A percentile compares a stretch with the other conserved stretches of the same genome.
Evolutionary conservation across 2,113 vertebrate genomes (phyloP).

Genomic region (Rhadina sibilatrix): DNA sequence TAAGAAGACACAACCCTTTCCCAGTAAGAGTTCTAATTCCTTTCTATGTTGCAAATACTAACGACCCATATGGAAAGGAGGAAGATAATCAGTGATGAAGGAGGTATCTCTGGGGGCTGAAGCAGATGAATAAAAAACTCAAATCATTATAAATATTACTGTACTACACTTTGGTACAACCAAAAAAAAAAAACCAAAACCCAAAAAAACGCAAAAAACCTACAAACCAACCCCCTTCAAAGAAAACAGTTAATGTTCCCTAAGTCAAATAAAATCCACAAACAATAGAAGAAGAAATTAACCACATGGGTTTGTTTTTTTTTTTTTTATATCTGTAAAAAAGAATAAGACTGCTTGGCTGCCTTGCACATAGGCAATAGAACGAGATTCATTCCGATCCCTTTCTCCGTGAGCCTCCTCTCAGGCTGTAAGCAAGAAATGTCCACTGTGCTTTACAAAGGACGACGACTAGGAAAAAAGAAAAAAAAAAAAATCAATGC

Average conservation of each 20-base stretch:
- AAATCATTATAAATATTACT: conserved; percentile 43
- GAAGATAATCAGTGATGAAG: background rate
- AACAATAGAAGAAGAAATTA: conserved; percentile 54
- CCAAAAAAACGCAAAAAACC: too few relatives aligned
- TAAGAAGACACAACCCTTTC: conserved; percentile 47
- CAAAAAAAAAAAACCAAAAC: background rate
- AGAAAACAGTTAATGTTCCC: conserved; percentile 34
- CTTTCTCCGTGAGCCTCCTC: conserved; percentile 26
- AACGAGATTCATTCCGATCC: conserved; percentile 48
- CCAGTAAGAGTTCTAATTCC: conserved; percentile 40
- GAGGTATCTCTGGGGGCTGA: background rate
- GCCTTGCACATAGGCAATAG: conserved; percentile 56
- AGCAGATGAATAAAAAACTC: conserved; percentile 13
- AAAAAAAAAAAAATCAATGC: conserved; percentile 62
- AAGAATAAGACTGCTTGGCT: conserved; percentile 55
- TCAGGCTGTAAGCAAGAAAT: conserved; percentile 62
- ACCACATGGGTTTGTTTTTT: conserved; percentile 23
- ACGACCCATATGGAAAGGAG: conserved; percentile 12
- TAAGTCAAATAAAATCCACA: conserved; percentile 50
- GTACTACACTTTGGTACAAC: conserved; percentile 57
- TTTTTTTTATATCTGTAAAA: conserved; percentile 59
- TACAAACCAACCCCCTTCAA: background rate
- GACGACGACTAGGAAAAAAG: conserved; percentile 65
- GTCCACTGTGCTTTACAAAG: conserved; percentile 82
- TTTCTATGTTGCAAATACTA: conserved; percentile 40